phyloP scores from a whole-genome alignment of 2,888 invertebrate species.

The Callyntrura sp. region DNA sequence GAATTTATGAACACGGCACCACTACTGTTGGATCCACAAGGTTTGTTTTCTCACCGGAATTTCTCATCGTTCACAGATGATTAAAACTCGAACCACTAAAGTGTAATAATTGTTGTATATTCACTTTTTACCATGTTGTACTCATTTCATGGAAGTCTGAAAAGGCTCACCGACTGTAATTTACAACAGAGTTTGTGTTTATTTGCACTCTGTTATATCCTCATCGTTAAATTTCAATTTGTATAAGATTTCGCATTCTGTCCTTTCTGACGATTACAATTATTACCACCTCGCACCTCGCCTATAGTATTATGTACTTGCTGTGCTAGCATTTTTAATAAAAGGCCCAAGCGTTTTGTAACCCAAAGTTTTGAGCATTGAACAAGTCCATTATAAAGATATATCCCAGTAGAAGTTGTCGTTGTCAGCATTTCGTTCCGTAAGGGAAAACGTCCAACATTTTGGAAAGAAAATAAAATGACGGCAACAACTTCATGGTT shows the following conservation, averaged over 20 bases:
- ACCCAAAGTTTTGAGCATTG: too few species aligned
- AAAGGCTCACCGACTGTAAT: conserved; percentile 20
- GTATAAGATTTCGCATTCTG: background rate
- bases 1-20: conserved; percentile 37
- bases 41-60: background rate
- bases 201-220: background rate
- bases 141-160: conserved; percentile 9
- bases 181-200: background rate
- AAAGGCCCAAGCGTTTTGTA: too few species aligned
- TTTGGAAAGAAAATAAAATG: conserved; percentile 18
- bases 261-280: background rate
- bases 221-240: background rate
- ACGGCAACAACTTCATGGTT: conserved; percentile 44
- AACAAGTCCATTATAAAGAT: too few species aligned
- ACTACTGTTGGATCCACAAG: conserved; percentile 13
- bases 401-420: background rate
- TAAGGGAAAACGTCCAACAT: background rate
- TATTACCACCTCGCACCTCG: too few species aligned
- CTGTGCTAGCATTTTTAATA: too few species aligned
- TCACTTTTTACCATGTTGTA: conserved; percentile 5
- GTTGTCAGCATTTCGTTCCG: background rate
- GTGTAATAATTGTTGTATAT: conserved; percentile 8
- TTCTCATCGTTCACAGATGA: conserved; percentile 11
- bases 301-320: too few species aligned
- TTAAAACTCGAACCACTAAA: conserved; percentile 12